Evolutionary conservation across 2,113 vertebrate genomes (phyloP), one percentile per base, ranked within the genome.

Genomic region (Dicerorhinus sumatrensis): DNA sequence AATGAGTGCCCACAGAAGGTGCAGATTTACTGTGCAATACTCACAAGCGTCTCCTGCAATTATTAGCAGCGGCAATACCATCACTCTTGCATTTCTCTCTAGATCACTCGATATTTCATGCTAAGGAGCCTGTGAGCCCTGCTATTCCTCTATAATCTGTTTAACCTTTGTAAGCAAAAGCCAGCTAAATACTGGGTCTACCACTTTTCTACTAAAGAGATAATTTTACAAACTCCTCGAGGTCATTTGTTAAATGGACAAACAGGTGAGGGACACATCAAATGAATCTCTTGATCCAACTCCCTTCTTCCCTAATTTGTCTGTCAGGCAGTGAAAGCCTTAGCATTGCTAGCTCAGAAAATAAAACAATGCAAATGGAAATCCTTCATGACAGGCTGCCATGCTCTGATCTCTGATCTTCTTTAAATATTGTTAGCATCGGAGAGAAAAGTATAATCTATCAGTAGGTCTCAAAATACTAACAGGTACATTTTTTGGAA

Each of bases 31-130:
- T 51, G 87, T 93, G 97, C 96, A 93, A 88, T 39, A 67, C 36
- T 91, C 86, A 90, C 89, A 97, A 98, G 95, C 39, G 77, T 92
- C 93, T 95, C 25, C 69, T 27, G 62, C 94, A 84, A 96, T 96
- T 96, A 94, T 94, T 16, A 92, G 87, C 58, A 85, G 96, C 25
- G 69, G 88, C 58, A 94, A 93, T 69, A 39, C 81, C 84, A 96
- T 83, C 85, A 79, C 62, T 97, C 93, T 81, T 81, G n/a, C 23
- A 36, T 89, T 94, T 96, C 94, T 48, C 79, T 96, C 97, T 96
- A 89, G 85, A 97, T 97, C 81, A 72, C 65, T 60, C 13, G 8
- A 73, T 76, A 81, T 95, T 97, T 86, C 90, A 93, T 80, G 91
- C 81, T 96, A 96, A 97, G 86, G 31, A 97, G 84, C 31, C 70